Evolutionary conservation across 1,140 invertebrate genomes (phyloP), one percentile per base, ranked within the genome.

Genomic region (Ips nitidus): DNA sequence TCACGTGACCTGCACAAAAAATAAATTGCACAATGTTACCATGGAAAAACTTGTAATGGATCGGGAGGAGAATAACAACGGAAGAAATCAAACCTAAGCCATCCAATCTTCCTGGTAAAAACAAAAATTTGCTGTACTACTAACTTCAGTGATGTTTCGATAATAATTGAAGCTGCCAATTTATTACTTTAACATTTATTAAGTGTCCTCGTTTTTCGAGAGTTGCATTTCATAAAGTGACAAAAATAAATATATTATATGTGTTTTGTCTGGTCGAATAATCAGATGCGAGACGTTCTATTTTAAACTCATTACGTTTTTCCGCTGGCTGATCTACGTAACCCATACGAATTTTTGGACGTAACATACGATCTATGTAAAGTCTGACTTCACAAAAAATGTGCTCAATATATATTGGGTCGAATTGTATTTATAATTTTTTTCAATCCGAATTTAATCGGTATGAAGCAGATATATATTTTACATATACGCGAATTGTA

Each of bases 221-320:
- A 56, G 37, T 37, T 56, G 38, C 53, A 56, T 7, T 56, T 56
- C 53, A 56, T 56, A 56, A 56, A 40, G 53, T 56, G 53, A 56
- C 38, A 56, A 56, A 56, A 56, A 66, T 55, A 66, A 66, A 55
- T 56, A 66, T 55, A 64, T n/a, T 52, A 39, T 52, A 55, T 66
- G 22, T 65, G 64, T 66, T 66, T 66, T 57, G 64, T 66, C 64
- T 66, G 64, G 64, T 66, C n/a, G 55, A 66, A 66, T 43, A 45
- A 43, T 57, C 42, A 37, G 41, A 66, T 56, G 42, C 64, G 64
- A 66, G 52, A 66, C 53, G 52, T n/a, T 53, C 53, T 66, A 66
- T 66, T 66, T 66, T 66, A 66, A 66, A 66, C n/a, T 45, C 36
- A 50, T 62, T 62, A 50, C 64, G 50, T 43, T 53, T 66, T 66